Percentiles rank a stretch among this genome's conserved stretches.
These are phyloP conservation scores for Salvelinus alpinus DNA, from an alignment of 2,113 vertebrate species.

Conservation along the genomic window DNA sequence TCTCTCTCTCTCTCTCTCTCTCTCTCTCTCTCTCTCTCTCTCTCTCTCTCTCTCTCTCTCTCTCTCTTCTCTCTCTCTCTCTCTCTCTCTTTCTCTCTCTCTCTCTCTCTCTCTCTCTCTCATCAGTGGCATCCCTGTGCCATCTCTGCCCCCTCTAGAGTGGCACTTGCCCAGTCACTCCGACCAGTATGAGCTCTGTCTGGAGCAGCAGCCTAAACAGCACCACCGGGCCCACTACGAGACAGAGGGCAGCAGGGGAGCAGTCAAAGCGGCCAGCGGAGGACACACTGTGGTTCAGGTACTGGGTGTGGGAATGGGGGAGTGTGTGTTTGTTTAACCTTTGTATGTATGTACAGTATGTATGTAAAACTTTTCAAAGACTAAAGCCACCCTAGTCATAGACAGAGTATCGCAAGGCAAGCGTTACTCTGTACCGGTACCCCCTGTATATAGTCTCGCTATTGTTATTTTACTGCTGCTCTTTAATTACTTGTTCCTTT, in stretches of 20 bases:
- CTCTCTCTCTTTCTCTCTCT: background rate
- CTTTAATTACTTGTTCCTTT: too few species aligned
- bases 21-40: too few species aligned
- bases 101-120: too few species aligned
- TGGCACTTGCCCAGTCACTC: slow-evolving; percentile 86
- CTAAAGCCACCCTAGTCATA: too few species aligned
- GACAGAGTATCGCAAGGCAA: too few species aligned
- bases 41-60: background rate
- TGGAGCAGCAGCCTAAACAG: slow-evolving; percentile 94
- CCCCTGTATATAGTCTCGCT: too few species aligned
- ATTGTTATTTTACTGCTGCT: too few species aligned
- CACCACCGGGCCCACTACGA: slow-evolving; percentile 98
- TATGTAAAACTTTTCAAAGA: too few species aligned
- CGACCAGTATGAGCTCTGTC: slow-evolving; percentile 87
- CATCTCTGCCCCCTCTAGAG: slow-evolving; percentile 88
- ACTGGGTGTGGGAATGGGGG: slow-evolving; percentile 19
- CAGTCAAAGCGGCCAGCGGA: slow-evolving; percentile 90
- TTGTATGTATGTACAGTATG: too few species aligned
- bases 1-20: background rate
- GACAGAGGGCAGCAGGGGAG: slow-evolving; percentile 94
- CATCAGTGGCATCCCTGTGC: slow-evolving; percentile 78
- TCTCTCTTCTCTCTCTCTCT: background rate
- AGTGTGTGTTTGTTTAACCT: background rate
- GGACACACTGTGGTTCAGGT: slow-evolving; percentile 96
- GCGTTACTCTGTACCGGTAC: too few species aligned